These are phyloP conservation scores for Cyprinella venusta DNA, from an alignment of 2,797 vertebrate genomes.

Conservation along the genomic window DNA sequence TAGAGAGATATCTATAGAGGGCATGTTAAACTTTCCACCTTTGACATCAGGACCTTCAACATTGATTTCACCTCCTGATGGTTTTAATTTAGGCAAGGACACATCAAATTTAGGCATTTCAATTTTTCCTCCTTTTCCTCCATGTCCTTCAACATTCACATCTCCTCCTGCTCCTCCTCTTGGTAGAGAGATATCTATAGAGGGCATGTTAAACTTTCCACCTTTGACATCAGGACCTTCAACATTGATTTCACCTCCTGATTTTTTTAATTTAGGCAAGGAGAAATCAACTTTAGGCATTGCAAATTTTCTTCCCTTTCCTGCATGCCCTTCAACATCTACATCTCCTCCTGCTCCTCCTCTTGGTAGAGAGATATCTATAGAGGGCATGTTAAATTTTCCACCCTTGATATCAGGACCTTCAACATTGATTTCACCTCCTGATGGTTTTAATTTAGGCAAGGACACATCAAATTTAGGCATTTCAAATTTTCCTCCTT, in stretches of 20 bases:
- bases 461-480: no score
- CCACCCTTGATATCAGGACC: neutral
- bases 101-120: conserved; percentile 58
- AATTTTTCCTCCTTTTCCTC: conserved; percentile 5
- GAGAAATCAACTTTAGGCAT: conserved; percentile 63
- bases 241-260: conserved; percentile 33
- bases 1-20: conserved; percentile 26
- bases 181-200: conserved; percentile 54
- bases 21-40: conserved; percentile 36
- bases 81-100: conserved; percentile 46
- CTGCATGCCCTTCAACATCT: neutral
- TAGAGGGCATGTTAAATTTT: conserved; percentile 40
- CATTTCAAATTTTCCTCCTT: no score
- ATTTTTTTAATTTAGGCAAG: conserved; percentile 40
- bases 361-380: conserved; percentile 43
- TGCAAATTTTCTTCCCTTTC: conserved; percentile 62
- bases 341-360: conserved; percentile 1
- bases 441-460: conserved; percentile 30
- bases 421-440: conserved; percentile 1
- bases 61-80: conserved; percentile 15
- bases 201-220: conserved; percentile 29
- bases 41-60: neutral
- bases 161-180: neutral
- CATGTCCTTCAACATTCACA: neutral
- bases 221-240: conserved; percentile 52